Conservation (phyloP, 2,797 vertebrate species). For the Propithecus perrieri region DNA sequence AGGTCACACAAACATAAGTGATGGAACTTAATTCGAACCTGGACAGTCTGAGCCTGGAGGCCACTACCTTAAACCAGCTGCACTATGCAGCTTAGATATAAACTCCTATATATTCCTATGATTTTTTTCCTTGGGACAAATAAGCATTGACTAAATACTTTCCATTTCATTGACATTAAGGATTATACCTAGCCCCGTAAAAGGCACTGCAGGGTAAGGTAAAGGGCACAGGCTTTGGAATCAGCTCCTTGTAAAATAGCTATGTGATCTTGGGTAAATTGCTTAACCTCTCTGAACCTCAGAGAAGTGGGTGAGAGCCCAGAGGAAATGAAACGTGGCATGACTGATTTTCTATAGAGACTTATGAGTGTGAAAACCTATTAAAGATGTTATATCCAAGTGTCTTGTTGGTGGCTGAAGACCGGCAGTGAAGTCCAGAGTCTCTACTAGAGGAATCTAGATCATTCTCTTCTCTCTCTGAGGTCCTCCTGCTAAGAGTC, state of each 20-base stretch:
- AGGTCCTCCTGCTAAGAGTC: neutral
- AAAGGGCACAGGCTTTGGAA: neutral
- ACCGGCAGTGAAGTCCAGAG: neutral
- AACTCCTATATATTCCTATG: neutral
- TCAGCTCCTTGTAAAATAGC: neutral
- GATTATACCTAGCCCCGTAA: neutral
- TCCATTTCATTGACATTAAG: neutral
- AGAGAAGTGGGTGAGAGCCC: neutral
- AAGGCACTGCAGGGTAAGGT: neutral
- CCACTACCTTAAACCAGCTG: neutral
- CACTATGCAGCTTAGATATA: neutral
- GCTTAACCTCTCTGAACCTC: constrained; percentile 2
- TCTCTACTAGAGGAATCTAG: neutral
- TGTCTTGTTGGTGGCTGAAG: neutral
- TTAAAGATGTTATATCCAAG: neutral
- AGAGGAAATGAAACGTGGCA: neutral
- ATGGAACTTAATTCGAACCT: neutral
- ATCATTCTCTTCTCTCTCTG: neutral
- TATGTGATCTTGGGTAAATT: neutral
- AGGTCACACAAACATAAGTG: neutral
- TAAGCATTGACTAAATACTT: neutral
- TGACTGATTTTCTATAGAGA: neutral
- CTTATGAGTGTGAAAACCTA: neutral
- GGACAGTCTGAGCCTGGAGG: neutral
- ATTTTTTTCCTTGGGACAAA: neutral